Percentiles rank a stretch among this genome's conserved stretches.
These are phyloP conservation scores for Atlantisia rogersi DNA, from an alignment of 2,113 vertebrate genomes.

Conservation along the genomic window DNA sequence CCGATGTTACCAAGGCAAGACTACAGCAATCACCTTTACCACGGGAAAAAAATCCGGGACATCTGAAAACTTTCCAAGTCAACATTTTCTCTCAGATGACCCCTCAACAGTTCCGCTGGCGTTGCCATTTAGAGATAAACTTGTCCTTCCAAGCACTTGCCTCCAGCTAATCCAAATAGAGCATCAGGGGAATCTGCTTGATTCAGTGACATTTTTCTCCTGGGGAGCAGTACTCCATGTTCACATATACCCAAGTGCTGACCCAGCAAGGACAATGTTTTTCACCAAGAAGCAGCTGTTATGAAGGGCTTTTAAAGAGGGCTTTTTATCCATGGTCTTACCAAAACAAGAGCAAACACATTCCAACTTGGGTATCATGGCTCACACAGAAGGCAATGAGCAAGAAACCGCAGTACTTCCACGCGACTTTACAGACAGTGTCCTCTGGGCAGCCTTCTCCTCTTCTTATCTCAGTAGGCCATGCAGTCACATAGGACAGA, in stretches of 20 bases:
- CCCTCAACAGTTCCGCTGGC: not conserved
- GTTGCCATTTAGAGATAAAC: not conserved
- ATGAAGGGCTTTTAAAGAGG: not conserved
- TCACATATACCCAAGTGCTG: slow-evolving; percentile 19
- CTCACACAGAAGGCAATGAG: not conserved
- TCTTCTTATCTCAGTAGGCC: not conserved
- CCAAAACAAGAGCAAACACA: not conserved
- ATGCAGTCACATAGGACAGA: not conserved
- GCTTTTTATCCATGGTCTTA: not conserved
- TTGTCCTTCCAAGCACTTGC: slow-evolving; percentile 8
- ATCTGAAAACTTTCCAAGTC: slow-evolving; percentile 30
- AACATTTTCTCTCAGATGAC: not conserved
- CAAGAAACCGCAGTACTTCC: not conserved
- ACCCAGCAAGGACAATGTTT: slow-evolving; percentile 30
- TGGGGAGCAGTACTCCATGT: not conserved
- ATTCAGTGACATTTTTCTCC: slow-evolving; percentile 5
- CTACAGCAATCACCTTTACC: not conserved
- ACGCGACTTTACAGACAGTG: fast-evolving
- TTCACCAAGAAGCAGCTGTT: not conserved
- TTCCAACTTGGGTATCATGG: not conserved
- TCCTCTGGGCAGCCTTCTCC: not conserved
- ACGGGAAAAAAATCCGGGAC: not conserved
- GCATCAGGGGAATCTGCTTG: not conserved
- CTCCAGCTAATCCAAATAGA: slow-evolving; percentile 11
- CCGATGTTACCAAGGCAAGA: not conserved